Percentiles rank a stretch among this genome's conserved stretches.
Conservation (phyloP, 2,113 vertebrate species). For the Carassius auratus region DNA sequence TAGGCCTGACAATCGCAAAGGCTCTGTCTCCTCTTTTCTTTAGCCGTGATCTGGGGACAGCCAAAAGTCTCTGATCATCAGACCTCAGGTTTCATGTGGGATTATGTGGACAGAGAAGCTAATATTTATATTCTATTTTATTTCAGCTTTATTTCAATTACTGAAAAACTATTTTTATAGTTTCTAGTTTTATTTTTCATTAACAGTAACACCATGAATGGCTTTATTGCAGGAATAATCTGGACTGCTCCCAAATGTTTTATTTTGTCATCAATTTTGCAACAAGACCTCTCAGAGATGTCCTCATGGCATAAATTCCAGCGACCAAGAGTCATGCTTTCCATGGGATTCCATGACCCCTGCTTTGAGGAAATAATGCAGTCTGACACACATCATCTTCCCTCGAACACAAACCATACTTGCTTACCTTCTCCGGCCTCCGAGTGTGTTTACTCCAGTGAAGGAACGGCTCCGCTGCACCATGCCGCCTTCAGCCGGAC, state of each 20-base stretch:
- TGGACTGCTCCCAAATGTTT: background rate
- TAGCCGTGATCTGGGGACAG: too few species aligned
- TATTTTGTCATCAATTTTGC: background rate
- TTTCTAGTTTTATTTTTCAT: too few species aligned
- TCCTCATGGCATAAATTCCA: slow-evolving; percentile 2
- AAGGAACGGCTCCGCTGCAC: slow-evolving; percentile 76
- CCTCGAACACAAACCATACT: slow-evolving; percentile 2
- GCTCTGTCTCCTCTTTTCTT: too few species aligned
- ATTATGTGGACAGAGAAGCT: too few species aligned
- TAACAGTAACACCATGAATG: too few species aligned
- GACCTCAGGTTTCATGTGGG: too few species aligned
- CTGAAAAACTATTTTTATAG: too few species aligned
- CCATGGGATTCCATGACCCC: background rate
- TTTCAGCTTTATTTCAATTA: too few species aligned
- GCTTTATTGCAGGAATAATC: background rate
- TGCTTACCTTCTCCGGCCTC: slow-evolving; percentile 67
- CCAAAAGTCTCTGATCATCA: too few species aligned
- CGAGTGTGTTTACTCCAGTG: slow-evolving; percentile 72
- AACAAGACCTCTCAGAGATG: background rate
- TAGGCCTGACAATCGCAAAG: too few species aligned
- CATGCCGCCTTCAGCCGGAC: slow-evolving; percentile 66
- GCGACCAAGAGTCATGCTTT: background rate
- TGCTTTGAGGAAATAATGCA: background rate
- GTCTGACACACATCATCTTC: background rate
- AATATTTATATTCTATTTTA: too few species aligned